Evolutionary conservation across 2,888 invertebrate species (phyloP).

Genomic region (Sussaba pulchella): DNA sequence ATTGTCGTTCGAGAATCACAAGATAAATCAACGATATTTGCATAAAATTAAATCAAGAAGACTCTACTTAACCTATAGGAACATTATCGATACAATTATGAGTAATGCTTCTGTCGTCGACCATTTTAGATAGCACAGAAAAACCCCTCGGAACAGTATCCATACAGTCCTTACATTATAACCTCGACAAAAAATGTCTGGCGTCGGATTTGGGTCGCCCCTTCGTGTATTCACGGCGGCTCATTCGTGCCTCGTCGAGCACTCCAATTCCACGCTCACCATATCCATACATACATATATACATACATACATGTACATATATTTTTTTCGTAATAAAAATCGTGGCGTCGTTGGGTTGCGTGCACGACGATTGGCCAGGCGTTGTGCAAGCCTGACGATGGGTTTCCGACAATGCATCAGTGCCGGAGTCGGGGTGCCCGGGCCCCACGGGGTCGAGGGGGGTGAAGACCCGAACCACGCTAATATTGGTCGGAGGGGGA

Average conservation of each 20-base stretch:
- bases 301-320: too few relatives aligned
- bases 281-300: not conserved
- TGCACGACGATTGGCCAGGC: slow-evolving; percentile 79
- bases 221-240: slow-evolving; percentile 3
- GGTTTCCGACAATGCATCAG: slow-evolving; percentile 78
- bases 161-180: too few relatives aligned
- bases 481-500: slow-evolving; percentile 56
- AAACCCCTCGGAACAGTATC: too few relatives aligned
- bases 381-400: slow-evolving; percentile 62
- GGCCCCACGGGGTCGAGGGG: slow-evolving; percentile 13
- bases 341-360: slow-evolving; percentile 75
- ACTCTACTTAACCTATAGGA: too few relatives aligned
- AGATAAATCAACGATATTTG: too few relatives aligned
- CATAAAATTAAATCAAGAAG: too few relatives aligned
- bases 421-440: slow-evolving; percentile 54
- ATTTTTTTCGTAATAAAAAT: slow-evolving; percentile 78
- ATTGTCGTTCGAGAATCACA: too few relatives aligned
- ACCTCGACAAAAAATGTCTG: not conserved
- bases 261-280: slow-evolving; percentile 55
- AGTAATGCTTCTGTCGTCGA: too few relatives aligned
- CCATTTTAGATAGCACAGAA: too few relatives aligned
- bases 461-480: slow-evolving; percentile 53
- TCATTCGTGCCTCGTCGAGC: slow-evolving; percentile 44
- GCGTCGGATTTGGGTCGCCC: slow-evolving; percentile 1
- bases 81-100: too few relatives aligned